Conservation (phyloP, 2,113 vertebrate genomes). For the Pogona vitticeps region DNA sequence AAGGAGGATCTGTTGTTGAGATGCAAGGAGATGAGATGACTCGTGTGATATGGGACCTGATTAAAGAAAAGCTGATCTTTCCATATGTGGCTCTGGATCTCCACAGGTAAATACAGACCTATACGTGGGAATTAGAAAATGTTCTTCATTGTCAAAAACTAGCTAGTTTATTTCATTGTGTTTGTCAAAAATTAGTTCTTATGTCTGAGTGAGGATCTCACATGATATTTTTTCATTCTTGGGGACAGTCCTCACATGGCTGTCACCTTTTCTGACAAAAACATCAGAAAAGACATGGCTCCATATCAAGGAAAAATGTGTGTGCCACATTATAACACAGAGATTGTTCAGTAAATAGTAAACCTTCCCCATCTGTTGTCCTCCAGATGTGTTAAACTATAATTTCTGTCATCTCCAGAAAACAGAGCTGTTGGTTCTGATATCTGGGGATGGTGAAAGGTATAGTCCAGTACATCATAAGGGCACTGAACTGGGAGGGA, state of each 20-base stretch:
- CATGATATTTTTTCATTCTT: background rate
- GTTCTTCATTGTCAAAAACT: background rate
- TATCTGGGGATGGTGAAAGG: background rate
- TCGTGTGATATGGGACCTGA: slow-evolving; percentile 96
- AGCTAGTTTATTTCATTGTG: background rate
- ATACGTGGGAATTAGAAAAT: background rate
- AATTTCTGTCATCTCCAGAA: background rate
- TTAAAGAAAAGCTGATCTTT: slow-evolving; percentile 97
- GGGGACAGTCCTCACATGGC: background rate
- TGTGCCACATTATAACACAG: background rate
- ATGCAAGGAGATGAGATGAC: slow-evolving; percentile 99
- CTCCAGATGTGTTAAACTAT: background rate
- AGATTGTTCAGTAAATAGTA: background rate
- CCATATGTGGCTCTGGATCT: slow-evolving; percentile 93
- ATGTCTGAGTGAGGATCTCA: background rate
- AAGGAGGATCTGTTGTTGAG: slow-evolving; percentile 93
- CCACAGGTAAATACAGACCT: slow-evolving; percentile 83
- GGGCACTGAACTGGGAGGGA: background rate
- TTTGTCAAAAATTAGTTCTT: background rate
- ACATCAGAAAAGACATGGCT: too few species aligned
- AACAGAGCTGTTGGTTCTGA: background rate
- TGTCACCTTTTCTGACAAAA: background rate
- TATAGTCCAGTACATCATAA: background rate
- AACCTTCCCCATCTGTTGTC: background rate
- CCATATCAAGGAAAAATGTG: background rate